Base-by-base conservation (phyloP, 2,113 vertebrate genomes). In the Bujurquina vittata region DNA sequence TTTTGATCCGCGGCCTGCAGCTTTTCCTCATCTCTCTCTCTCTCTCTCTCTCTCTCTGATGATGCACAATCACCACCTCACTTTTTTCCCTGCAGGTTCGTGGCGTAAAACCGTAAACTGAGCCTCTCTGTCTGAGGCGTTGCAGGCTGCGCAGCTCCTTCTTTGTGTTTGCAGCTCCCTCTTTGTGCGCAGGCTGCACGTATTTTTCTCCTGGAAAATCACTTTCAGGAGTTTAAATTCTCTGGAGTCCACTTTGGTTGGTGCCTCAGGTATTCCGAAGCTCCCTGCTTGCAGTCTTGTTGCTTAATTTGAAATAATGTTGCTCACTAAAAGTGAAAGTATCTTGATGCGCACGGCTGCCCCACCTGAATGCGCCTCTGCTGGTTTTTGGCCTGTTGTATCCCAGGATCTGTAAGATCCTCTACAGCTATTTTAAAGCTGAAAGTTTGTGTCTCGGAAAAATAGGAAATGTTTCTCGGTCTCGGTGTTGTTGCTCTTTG, bases 1-100 rank as follows among this genome's bases (percentile, higher is more conserved):
- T 72, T 72, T 72, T 72, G 65, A 72, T 72, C 43, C 17, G 43
- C 43, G 65, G 65, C 43, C 23, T 69, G 65, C 65, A 69, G 65
- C 65, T 52, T 69, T 52, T 52, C 65, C 0, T 31, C 43, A 26
- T 20, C 43, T 52, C 43, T 20, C 65, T 46, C 43, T 26, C 65
- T 1, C 40, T 6, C 49, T 17, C 46, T 15, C 46, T 4, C 18
- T 3, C 52, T 54, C 20, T n/a, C 52, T n/a, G 67, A 1, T 54
- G 67, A 18, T n/a, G 67, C 67, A 54, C 46, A 72, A 54, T 72
- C 46, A 33, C 46, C 67, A n/a, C 46, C 67, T 72, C 67, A 54
- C 26, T 20, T 72, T 54, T 72, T 72, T 72, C 12, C 4, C 43
- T 72, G 67, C 67, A 72, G 67, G 46, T 72, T 54, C 54, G 67